Base-by-base conservation (phyloP, 2,888 invertebrate genomes). In the Aphodius granarius region DNA sequence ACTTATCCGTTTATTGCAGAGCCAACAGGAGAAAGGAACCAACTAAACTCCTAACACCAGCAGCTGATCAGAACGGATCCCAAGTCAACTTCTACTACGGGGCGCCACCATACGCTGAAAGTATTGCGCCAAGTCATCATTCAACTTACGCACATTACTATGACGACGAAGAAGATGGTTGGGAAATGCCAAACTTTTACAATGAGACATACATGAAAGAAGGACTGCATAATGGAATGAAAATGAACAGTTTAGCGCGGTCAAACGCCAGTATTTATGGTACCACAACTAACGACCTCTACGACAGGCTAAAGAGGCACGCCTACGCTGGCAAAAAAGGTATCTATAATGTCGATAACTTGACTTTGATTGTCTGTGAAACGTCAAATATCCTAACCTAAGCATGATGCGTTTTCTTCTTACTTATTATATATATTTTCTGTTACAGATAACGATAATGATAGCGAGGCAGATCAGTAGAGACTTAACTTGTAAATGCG, bases 171-270 rank as follows among this genome's bases (percentile, higher is more conserved):
- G 97, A 97, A 87, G 97, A 97, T 83, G 97, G 97, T 70, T 97
- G 97, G 97, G 97, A 97, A 86, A 97, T 97, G 97, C 97, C 97
- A 0, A 97, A 97, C 87, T 97, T 97, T 87, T 97, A 97, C 88
- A 97, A 97, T 86, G 97, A 97, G 88, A 96, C 97, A 1, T 97
- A 97, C 85, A 96, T 97, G 96, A 97, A 97, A 88, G 96, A 96
- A 89, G 92, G 96, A 84, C 90, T 97, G 75, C 96, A 96, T 87
- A 95, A 94, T 82, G 94, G 94, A 19, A 76, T 78, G 76, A 96
- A 96, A 87, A 95, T 96, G 94, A 97, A 96, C 88, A 96, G 96
- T 87, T 90, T 97, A 88, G 97, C 96, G 79, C 91, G 96, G 84
- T 97, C 97, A 43, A 97, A 96, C 87, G 97, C 96, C 78, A 96